A percentile compares a stretch with the other conserved stretches of the same genome.
phyloP scores from a whole-genome alignment of 2,797 vertebrate genomes.

The Xiphophorus birchmanni region DNA sequence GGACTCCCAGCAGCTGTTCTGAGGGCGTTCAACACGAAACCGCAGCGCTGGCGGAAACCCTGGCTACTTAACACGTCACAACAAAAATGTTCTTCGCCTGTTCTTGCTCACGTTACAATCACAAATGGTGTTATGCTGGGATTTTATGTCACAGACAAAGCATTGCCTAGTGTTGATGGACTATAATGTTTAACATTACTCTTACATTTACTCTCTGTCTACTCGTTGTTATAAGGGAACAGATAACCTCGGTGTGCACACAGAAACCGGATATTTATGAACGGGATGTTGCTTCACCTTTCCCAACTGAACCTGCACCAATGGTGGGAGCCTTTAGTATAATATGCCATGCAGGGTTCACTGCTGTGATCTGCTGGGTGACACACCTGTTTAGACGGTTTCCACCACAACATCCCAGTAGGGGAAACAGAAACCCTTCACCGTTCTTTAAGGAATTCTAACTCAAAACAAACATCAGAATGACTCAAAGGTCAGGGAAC shows the following conservation, averaged over 20 bases:
- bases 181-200: slow-evolving; percentile 34
- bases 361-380: slow-evolving; percentile 12
- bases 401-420: slow-evolving; percentile 24
- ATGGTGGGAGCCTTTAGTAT: slow-evolving; percentile 30
- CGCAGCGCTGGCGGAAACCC: slow-evolving; percentile 53
- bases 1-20: slow-evolving; percentile 40
- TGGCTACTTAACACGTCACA: slow-evolving; percentile 36
- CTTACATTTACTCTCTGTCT: slow-evolving; percentile 16
- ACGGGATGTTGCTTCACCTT: slow-evolving; percentile 51
- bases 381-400: slow-evolving; percentile 19
- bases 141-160: neutral
- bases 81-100: neutral
- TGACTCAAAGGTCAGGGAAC: slow-evolving; percentile 7
- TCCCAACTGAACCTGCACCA: slow-evolving; percentile 45
- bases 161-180: neutral
- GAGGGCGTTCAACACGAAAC: slow-evolving; percentile 21
- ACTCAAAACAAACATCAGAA: slow-evolving; percentile 10
- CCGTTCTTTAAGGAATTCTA: slow-evolving; percentile 14
- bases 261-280: slow-evolving; percentile 66
- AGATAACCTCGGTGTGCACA: slow-evolving; percentile 54
- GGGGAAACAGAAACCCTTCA: slow-evolving; percentile 24
- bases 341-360: slow-evolving; percentile 34
- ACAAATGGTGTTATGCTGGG: neutral
- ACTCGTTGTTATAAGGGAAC: slow-evolving; percentile 49
- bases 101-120: neutral